Conservation (phyloP, 2,797 vertebrate species). For the Chaetophractus vellerosus region DNA sequence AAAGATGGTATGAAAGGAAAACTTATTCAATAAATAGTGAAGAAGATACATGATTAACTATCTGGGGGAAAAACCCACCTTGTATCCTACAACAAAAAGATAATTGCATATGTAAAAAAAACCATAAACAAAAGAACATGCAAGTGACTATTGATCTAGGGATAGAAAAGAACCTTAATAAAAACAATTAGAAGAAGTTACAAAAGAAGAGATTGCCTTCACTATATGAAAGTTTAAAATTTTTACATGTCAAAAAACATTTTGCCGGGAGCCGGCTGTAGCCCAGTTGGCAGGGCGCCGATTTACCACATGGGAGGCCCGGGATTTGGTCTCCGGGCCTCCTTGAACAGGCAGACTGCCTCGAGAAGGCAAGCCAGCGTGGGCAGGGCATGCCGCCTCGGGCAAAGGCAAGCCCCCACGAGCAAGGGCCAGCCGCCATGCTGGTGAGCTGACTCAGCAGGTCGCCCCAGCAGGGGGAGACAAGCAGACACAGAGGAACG, state of each 20-base stretch:
- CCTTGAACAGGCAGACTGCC: no score
- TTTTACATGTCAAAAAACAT: background rate
- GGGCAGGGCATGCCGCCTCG: no score
- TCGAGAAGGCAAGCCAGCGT: no score
- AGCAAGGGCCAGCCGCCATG: no score
- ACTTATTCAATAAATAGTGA: background rate
- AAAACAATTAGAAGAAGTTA: slow-evolving; percentile 62
- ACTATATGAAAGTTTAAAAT: background rate
- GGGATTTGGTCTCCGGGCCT: no score
- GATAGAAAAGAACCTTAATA: slow-evolving; percentile 11
- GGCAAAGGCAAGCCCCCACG: no score
- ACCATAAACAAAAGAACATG: background rate
- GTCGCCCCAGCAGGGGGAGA: no score
- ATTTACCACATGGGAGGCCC: no score
- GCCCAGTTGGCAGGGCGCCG: no score
- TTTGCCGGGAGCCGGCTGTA: no score
- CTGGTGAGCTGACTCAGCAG: no score
- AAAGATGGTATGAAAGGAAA: slow-evolving; percentile 5
- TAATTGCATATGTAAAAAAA: background rate
- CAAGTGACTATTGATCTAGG: background rate
- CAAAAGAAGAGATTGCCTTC: background rate
- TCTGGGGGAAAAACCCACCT: background rate
- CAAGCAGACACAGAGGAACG: no score
- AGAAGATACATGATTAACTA: background rate
- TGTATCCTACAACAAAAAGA: slow-evolving; percentile 32